A percentile compares a stretch with the other conserved stretches of the same genome.
phyloP scores from a whole-genome alignment of 1,140 invertebrate species.

The Nasonia longicornis region DNA sequence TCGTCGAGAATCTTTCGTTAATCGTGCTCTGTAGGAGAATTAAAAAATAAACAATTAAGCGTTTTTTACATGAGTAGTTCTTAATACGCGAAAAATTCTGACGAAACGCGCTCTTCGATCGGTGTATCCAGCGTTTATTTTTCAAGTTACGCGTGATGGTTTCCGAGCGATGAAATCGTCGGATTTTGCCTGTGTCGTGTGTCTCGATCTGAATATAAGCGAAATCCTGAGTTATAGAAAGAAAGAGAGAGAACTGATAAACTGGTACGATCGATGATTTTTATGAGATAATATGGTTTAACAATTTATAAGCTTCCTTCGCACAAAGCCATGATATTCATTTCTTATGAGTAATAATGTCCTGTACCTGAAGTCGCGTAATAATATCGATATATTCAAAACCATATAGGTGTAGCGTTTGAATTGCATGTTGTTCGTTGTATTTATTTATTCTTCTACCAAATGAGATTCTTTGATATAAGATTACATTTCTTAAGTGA shows the following conservation, averaged over 20 bases:
- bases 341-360: neutral
- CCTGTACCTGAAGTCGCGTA: neutral
- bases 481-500: neutral
- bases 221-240: neutral
- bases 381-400: neutral
- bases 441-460: neutral
- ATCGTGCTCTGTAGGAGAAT: neutral
- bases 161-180: constrained; percentile 4
- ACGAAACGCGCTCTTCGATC: neutral
- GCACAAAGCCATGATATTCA: neutral
- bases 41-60: neutral
- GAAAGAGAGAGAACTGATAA: neutral
- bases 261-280: too few relatives aligned
- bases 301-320: neutral
- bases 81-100: neutral
- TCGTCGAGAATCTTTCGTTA: neutral
- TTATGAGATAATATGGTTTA: too few relatives aligned
- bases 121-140: neutral
- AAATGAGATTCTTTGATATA: neutral
- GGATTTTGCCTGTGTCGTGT: constrained; percentile 1
- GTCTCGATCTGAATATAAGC: neutral
- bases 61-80: constrained; percentile 6
- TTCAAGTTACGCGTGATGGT: neutral
- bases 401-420: neutral
- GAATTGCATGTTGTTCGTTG: neutral